Evolutionary conservation across 2,888 invertebrate genomes (phyloP).

Genomic region (Drosophila infuscata): DNA sequence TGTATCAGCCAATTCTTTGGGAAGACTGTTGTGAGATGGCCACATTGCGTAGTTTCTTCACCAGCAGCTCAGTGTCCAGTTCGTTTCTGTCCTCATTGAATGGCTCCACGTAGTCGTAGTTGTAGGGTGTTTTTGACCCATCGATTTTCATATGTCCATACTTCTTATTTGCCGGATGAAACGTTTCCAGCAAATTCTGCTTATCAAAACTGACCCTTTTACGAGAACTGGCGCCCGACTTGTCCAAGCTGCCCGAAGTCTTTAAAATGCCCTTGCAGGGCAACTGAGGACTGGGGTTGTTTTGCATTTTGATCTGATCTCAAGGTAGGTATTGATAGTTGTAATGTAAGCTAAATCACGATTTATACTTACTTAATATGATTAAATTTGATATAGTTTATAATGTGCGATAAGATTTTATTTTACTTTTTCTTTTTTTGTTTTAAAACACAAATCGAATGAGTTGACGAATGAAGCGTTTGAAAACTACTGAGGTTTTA

Average conservation of each 20-base stretch:
- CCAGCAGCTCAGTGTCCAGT: conserved; percentile 90
- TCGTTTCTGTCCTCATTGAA: conserved; percentile 87
- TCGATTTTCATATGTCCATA: conserved; percentile 99
- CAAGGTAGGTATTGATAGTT: conserved; percentile 31
- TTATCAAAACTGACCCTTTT: conserved; percentile 97
- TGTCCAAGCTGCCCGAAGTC: conserved; percentile 96
- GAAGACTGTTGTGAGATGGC: conserved; percentile 84
- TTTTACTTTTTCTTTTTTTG: too few relatives aligned
- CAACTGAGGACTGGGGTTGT: conserved; percentile 84
- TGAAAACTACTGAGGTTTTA: too few relatives aligned
- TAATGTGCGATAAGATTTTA: conserved; percentile 23
- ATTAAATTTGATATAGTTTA: conserved; percentile 8
- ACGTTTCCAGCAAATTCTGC: conserved; percentile 98
- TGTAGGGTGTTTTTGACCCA: conserved; percentile 98
- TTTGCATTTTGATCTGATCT: conserved; percentile 77
- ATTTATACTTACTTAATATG: conserved; percentile 18
- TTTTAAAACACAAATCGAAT: too few relatives aligned
- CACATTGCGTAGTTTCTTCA: conserved; percentile 87
- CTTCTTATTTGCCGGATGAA: conserved; percentile 99
- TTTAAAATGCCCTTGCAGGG: conserved; percentile 93
- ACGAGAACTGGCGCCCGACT: conserved; percentile 85
- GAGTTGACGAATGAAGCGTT: too few relatives aligned
- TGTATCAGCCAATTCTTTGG: conserved; percentile 88
- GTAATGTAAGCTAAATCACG: conserved; percentile 35
- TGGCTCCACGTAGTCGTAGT: conserved; percentile 86